A percentile compares a stretch with the other conserved stretches of the same genome.
Evolutionary conservation across 1,140 invertebrate species (phyloP).

Genomic region (Choristoneura fumiferana): DNA sequence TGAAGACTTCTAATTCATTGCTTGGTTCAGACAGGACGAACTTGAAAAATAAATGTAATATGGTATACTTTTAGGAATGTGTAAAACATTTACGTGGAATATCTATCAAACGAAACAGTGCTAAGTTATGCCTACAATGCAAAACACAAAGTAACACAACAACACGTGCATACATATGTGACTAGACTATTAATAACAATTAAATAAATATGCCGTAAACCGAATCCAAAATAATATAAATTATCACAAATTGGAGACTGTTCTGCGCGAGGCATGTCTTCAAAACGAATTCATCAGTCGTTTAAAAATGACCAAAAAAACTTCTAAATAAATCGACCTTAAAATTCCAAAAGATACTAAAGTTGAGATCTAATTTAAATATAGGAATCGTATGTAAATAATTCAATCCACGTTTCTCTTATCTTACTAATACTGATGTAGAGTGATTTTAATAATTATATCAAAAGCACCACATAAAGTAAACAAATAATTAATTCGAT

Average conservation of each 20-base stretch:
- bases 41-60: too few species aligned
- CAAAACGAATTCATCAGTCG: too few species aligned
- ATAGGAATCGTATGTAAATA: conserved; percentile 21
- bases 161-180: too few species aligned
- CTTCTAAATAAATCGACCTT: conserved; percentile 3
- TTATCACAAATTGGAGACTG: conserved; percentile 2
- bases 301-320: too few species aligned
- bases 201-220: neutral
- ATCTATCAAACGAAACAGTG: too few species aligned
- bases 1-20: too few species aligned
- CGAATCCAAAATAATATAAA: neutral
- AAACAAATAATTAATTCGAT: neutral
- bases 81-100: too few species aligned
- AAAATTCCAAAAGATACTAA: conserved; percentile 24
- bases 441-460: neutral
- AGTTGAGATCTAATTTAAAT: conserved; percentile 34
- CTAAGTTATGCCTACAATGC: too few species aligned
- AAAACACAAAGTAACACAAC: too few species aligned
- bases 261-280: neutral
- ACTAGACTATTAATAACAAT: too few species aligned
- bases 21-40: too few species aligned
- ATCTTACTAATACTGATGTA: conserved; percentile 37
- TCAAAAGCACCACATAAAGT: conserved; percentile 1
- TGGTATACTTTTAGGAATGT: too few species aligned
- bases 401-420: conserved; percentile 31